Evolutionary conservation across 2,888 invertebrate species (phyloP).

Genomic region (Protodeltote pygarga): DNA sequence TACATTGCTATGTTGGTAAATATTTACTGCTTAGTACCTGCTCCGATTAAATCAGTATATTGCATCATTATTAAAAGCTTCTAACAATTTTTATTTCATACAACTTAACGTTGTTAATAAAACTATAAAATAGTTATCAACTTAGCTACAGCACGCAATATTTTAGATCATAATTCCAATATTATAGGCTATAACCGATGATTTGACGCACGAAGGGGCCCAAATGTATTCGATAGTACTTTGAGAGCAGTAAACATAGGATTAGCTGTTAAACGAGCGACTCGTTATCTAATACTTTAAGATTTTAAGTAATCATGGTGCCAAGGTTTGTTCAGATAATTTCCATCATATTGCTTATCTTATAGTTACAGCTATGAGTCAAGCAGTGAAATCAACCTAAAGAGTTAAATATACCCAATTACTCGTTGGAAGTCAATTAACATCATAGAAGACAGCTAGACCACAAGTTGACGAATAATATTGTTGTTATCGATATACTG

Average conservation of each 20-base stretch:
- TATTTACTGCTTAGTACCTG: no score
- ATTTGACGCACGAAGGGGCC: neutral
- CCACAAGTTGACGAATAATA: no score
- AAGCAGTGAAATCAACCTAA: neutral
- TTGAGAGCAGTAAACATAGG: neutral
- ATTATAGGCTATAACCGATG: neutral
- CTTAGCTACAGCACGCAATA: neutral
- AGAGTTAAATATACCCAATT: no score
- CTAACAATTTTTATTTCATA: no score
- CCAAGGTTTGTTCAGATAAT: conserved; percentile 18
- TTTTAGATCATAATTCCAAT: neutral
- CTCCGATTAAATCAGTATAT: no score
- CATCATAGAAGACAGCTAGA: neutral
- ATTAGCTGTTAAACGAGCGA: conserved; percentile 4
- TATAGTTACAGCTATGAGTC: neutral
- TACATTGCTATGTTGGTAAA: no score
- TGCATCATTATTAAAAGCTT: no score
- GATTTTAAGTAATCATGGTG: conserved; percentile 13
- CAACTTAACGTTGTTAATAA: no score
- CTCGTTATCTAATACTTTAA: conserved; percentile 16
- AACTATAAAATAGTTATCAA: no score
- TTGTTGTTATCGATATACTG: no score
- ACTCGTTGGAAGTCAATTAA: neutral
- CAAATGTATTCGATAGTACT: conserved; percentile 1
- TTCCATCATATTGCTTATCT: conserved; percentile 14